Evolutionary conservation across 1,140 invertebrate genomes (phyloP).

Genomic region (Drosophila repleta): DNA sequence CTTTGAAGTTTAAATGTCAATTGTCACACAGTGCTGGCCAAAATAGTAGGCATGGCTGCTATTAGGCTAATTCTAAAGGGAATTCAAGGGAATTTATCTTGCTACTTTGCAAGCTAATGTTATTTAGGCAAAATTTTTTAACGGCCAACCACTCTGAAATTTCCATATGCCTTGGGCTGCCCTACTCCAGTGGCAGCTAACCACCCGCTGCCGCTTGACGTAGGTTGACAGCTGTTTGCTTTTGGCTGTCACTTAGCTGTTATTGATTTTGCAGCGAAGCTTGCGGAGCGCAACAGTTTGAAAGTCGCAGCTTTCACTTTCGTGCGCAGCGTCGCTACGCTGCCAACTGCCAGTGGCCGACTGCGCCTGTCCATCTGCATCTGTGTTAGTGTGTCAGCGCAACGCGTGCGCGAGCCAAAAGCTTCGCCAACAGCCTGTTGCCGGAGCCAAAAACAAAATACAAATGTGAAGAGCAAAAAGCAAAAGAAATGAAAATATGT

Average conservation of each 20-base stretch:
- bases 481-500: neutral
- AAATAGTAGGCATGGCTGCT: slow-evolving; percentile 6
- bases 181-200: slow-evolving; percentile 22
- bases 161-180: slow-evolving; percentile 23
- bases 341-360: slow-evolving; percentile 27
- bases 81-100: neutral
- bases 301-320: slow-evolving; percentile 80
- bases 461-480: neutral
- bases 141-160: neutral
- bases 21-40: slow-evolving; percentile 42
- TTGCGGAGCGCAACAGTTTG: slow-evolving; percentile 70
- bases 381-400: slow-evolving; percentile 73
- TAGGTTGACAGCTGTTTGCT: slow-evolving; percentile 79
- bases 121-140: neutral
- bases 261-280: slow-evolving; percentile 67
- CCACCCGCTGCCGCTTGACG: slow-evolving; percentile 49
- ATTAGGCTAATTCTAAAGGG: neutral
- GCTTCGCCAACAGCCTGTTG: slow-evolving; percentile 69
- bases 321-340: slow-evolving; percentile 44
- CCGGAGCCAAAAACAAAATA: slow-evolving; percentile 14
- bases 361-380: slow-evolving; percentile 62
- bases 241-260: slow-evolving; percentile 57
- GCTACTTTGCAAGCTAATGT: neutral
- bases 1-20: slow-evolving; percentile 63
- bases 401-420: slow-evolving; percentile 60